Conservation (phyloP, 2,797 vertebrate species). For the Enteromius afrohamiltoni region DNA sequence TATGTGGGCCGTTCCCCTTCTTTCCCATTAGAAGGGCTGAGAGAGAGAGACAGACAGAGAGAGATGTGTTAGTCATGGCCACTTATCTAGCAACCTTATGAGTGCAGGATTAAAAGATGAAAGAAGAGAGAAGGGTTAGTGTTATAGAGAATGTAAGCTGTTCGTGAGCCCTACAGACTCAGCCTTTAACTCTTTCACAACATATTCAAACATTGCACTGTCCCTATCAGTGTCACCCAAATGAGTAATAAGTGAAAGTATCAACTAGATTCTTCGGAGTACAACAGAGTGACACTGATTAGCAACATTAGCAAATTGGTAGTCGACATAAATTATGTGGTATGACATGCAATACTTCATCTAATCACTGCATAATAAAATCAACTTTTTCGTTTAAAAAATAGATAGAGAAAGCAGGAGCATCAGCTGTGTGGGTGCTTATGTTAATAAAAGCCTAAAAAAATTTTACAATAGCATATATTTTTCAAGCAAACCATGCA, state of each 20-base stretch:
- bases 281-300: background rate
- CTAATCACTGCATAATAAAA: background rate
- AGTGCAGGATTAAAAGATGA: slow-evolving; percentile 98
- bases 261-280: slow-evolving; percentile 61
- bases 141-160: slow-evolving; percentile 89
- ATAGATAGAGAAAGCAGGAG: background rate
- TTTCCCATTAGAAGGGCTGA: slow-evolving; percentile 85
- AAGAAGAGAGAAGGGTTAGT: slow-evolving; percentile 91
- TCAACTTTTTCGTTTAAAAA: background rate
- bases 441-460: background rate
- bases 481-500: background rate
- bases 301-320: background rate
- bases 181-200: slow-evolving; percentile 74
- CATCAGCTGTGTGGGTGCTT: background rate
- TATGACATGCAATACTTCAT: background rate
- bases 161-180: slow-evolving; percentile 78
- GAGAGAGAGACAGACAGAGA: slow-evolving; percentile 61
- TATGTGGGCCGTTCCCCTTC: slow-evolving; percentile 84
- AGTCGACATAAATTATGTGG: background rate
- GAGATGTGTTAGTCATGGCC: slow-evolving; percentile 91
- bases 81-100: slow-evolving; percentile 97
- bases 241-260: slow-evolving; percentile 70
- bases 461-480: background rate
- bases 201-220: slow-evolving; percentile 76
- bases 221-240: slow-evolving; percentile 75